Base-by-base conservation (phyloP, 30 jellyfish, hydroid and myxozoan species). In the Catostylus mosaicus region DNA sequence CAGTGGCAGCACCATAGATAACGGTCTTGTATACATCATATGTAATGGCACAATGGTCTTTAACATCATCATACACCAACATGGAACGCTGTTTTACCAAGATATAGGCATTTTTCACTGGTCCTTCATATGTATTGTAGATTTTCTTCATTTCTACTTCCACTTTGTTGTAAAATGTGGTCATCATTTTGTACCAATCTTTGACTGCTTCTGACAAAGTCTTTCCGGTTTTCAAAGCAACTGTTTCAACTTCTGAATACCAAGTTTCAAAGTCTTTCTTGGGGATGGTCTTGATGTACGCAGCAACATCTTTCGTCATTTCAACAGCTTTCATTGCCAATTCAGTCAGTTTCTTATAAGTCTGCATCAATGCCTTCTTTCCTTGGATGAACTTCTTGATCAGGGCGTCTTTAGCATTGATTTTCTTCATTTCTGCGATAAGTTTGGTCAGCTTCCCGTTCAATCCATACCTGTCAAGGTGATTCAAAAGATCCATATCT, bases 241-340 rank as follows among this genome's bases (percentile, higher is more conserved):
- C 74, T 1, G 59, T 34, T 57, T 75, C 87, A 43, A 87, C 80
- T 40, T 93, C 98, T 0, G 62, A 20, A 70, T 57, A 75, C 90
- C 89, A 93, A 40, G 73, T 65, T 34, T 88, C 94, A 64, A 90
- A 95, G 77, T 69, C 91, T 60, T 88, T 89, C 89, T 89, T 86
- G 2, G 99, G 97, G 75, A 95, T 89, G 0, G 96, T 34, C 30
- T 61, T 33, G 75, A 95, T 71, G 66, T 88, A 78, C 22, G 72
- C 57, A 38, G 59, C 82, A 29, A 68, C 52, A 14, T 73, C 59
- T 18, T 36, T 85, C 11, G 64, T 54, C 7, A 61, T 43, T 23
- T 66, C 74, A 45, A 45, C 57, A 34, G 12, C 34, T 14, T 82
- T 67, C 60, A 30, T 52, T 10, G 78, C 73, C 22, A 20, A 12